Percentiles rank a stretch among this genome's conserved stretches.
Evolutionary conservation across 1,140 invertebrate species (phyloP).

Genomic region (Orussus abietinus): DNA sequence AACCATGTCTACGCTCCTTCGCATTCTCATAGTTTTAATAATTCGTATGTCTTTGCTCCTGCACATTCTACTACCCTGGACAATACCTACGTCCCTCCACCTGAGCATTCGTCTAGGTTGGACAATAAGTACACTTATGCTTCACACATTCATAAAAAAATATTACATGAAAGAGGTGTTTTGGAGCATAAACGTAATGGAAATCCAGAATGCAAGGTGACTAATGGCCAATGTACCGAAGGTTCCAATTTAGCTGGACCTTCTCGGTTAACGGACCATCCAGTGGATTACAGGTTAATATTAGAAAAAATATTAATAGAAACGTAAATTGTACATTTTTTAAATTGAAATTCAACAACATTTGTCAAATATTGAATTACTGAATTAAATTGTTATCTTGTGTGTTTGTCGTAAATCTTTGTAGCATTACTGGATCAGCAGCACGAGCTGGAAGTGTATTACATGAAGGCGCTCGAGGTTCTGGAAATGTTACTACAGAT

Average conservation of each 20-base stretch:
- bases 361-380: too few relatives aligned
- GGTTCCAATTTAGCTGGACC: constrained; percentile 41
- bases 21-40: too few relatives aligned
- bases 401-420: constrained; percentile 18
- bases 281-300: constrained; percentile 37
- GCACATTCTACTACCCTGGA: too few relatives aligned
- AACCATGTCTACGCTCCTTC: too few relatives aligned
- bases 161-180: constrained; percentile 25
- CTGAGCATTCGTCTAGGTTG: too few relatives aligned
- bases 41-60: too few relatives aligned
- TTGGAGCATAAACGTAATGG: constrained; percentile 32
- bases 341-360: too few relatives aligned
- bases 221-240: constrained; percentile 25
- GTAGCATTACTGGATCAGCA: constrained; percentile 28
- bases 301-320: too few relatives aligned
- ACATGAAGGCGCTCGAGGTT: constrained; percentile 11
- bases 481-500: constrained; percentile 10
- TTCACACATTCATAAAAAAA: constrained; percentile 28
- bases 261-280: constrained; percentile 40
- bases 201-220: constrained; percentile 26
- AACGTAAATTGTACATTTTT: too few relatives aligned
- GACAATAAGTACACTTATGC: too few relatives aligned
- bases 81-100: too few relatives aligned
- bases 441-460: constrained; percentile 16
- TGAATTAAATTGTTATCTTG: too few relatives aligned